Evolutionary conservation across 2,113 vertebrate genomes (phyloP), one percentile per base, ranked within the genome.

Genomic region (Chlorodrepanis virens): DNA sequence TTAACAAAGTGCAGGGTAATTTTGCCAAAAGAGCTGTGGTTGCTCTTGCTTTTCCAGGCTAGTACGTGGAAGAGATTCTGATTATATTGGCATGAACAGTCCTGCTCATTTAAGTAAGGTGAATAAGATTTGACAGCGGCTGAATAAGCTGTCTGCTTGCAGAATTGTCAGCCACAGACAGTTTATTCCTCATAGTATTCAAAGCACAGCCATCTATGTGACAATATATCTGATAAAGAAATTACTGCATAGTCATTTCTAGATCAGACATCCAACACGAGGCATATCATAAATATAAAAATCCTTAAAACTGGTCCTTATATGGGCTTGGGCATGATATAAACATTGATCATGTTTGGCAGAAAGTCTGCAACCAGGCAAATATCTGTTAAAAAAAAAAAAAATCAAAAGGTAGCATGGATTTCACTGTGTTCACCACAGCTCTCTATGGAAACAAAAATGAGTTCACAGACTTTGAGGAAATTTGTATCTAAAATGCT

Each of bases 201-300:
- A 65, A 87, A 89, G 59, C 69, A 78, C 65, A 40, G 63, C 4
- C 18, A 70, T 91, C 79, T 42, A 8, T 35, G 42, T 52, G 92
- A 76, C 76, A 42, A 15, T 74, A 13, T 31, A 91, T 92, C 94
- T 96, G 92, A 96, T 93, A 91, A 83, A 90, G 67, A 83, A 63
- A 97, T 89, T n/a, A 78, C 83, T 89, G 54, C 64, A 50, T 25
- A 72, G 59, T 47, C 22, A 63, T 61, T 93, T 94, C 87, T 81
- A 17, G 67, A 93, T 80, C 84, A 70, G 61, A 54, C 67, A 45
- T 70, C 54, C 90, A 83, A 81, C 45, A 47, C 3, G 7, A 90
- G 29, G 50, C 45, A 68, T 57, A 68, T 81, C 29, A 40, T 28
- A 87, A 69, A 72, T 33, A 72, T 19, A 78, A 56, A 92, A 90